These are phyloP conservation scores for Emydocephalus ijimae DNA, from an alignment of 2,113 vertebrate species.

Conservation along the genomic window DNA sequence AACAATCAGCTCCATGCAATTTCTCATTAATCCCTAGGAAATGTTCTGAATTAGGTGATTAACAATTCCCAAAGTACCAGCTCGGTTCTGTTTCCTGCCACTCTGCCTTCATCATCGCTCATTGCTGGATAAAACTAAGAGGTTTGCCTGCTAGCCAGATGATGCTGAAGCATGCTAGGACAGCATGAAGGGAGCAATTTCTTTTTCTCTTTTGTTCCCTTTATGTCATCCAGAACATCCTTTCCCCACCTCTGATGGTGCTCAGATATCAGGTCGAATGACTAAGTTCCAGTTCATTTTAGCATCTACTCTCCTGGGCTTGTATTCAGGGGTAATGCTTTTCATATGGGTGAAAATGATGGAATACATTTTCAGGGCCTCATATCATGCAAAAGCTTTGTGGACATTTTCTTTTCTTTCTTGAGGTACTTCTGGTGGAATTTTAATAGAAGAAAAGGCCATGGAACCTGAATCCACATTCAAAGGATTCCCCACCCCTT, in stretches of 20 bases:
- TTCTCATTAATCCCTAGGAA: background rate
- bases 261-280: background rate
- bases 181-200: background rate
- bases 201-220: background rate
- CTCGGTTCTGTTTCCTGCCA: background rate
- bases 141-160: background rate
- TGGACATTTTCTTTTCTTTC: background rate
- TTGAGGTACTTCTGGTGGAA: background rate
- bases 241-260: background rate
- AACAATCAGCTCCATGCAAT: too few species aligned
- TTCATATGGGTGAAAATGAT: background rate
- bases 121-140: background rate
- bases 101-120: background rate
- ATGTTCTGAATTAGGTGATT: background rate
- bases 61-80: background rate
- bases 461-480: background rate
- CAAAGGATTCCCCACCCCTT: background rate
- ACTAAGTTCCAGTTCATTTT: background rate
- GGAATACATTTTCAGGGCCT: background rate
- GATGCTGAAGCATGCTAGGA: background rate
- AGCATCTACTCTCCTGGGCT: background rate
- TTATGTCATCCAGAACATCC: background rate
- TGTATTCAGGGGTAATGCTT: background rate
- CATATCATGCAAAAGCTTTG: background rate
- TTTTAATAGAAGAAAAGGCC: background rate